Evolutionary conservation across 2,888 invertebrate species (phyloP).

Genomic region (Acleris sparsana): DNA sequence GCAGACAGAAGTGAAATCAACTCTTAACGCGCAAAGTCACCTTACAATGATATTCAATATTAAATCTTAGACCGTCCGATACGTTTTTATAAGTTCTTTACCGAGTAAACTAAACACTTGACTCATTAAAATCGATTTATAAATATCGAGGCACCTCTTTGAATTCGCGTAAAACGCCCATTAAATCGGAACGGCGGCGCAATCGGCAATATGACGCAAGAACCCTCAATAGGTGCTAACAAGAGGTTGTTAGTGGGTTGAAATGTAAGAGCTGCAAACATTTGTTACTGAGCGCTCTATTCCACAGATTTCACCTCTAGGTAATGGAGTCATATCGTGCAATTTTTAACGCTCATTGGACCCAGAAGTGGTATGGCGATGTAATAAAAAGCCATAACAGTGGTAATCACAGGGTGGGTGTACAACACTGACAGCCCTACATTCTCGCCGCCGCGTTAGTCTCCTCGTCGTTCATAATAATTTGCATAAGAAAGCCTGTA

Average conservation of each 20-base stretch:
- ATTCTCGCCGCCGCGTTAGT: slow-evolving; percentile 17
- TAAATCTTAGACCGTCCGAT: slow-evolving; percentile 50
- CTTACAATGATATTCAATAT: background rate
- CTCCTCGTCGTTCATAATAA: slow-evolving; percentile 42
- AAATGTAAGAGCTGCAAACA: slow-evolving; percentile 33
- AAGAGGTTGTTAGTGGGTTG: slow-evolving; percentile 60
- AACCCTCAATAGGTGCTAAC: slow-evolving; percentile 68
- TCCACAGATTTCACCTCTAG: slow-evolving; percentile 66
- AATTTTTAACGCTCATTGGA: slow-evolving; percentile 49
- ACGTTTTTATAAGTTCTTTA: slow-evolving; percentile 38
- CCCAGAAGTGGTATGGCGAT: slow-evolving; percentile 2
- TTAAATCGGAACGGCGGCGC: slow-evolving; percentile 56
- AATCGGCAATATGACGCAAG: slow-evolving; percentile 66
- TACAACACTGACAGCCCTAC: slow-evolving; percentile 18
- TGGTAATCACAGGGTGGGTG: slow-evolving; percentile 19
- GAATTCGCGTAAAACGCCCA: slow-evolving; percentile 64
- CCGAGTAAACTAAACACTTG: slow-evolving; percentile 49
- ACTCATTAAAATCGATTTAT: slow-evolving; percentile 65
- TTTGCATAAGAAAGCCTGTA: slow-evolving; percentile 60
- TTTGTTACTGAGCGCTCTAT: slow-evolving; percentile 51
- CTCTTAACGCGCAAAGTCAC: background rate
- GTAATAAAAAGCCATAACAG: slow-evolving; percentile 5
- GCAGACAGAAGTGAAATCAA: background rate
- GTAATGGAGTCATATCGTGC: slow-evolving; percentile 59
- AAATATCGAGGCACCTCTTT: slow-evolving; percentile 56